phyloP scores from a whole-genome alignment of 2,113 vertebrate species.

The Ochotona princeps region DNA sequence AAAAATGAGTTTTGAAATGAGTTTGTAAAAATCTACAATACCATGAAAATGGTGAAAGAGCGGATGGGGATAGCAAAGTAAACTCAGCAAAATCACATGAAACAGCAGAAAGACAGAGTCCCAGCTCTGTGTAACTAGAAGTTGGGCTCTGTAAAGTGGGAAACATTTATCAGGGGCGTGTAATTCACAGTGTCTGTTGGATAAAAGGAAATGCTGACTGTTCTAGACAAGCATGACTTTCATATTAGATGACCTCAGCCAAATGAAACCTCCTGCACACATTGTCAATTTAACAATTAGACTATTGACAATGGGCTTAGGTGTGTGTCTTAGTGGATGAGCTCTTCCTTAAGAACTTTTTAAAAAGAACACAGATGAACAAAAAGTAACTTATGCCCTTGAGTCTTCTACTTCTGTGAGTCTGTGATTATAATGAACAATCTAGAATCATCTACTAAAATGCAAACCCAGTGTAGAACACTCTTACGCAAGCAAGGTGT shows the following conservation, averaged over 20 bases:
- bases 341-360: not conserved
- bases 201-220: slow-evolving; percentile 43
- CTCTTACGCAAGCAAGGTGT: not conserved
- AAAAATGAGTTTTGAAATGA: not conserved
- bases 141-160: not conserved
- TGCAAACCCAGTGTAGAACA: not conserved
- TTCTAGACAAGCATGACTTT: not conserved
- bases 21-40: not conserved
- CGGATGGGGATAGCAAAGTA: not conserved
- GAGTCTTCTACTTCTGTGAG: not conserved
- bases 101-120: not conserved
- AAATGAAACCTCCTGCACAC: not conserved
- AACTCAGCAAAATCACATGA: not conserved
- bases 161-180: slow-evolving; percentile 12
- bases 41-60: not conserved
- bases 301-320: not conserved
- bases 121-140: not conserved
- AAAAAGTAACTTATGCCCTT: not conserved
- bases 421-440: not conserved
- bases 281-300: slow-evolving; percentile 15
- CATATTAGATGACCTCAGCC: not conserved
- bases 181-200: slow-evolving; percentile 46
- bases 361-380: not conserved
- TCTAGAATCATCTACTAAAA: not conserved
- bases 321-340: not conserved